Percentiles rank a stretch among this genome's conserved stretches.
Conservation (phyloP, 2,113 vertebrate genomes). For the Piaya cayana region DNA sequence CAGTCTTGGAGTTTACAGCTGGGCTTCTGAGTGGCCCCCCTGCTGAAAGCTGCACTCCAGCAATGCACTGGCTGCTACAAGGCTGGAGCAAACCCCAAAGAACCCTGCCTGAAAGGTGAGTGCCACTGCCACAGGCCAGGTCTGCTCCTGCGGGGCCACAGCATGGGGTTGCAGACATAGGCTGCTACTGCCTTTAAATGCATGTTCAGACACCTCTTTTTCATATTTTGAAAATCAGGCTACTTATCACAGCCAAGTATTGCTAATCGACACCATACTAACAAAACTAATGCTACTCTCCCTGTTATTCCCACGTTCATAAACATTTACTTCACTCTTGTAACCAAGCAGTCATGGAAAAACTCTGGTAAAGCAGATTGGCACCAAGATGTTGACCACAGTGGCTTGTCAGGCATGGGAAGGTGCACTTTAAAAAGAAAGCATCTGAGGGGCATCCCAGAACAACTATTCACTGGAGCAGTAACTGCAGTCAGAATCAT, state of each 20-base stretch:
- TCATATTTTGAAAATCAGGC: not conserved
- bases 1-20: not conserved
- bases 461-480: not conserved
- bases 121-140: not conserved
- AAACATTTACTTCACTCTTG: not conserved
- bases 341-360: not conserved
- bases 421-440: not conserved
- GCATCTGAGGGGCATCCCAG: not conserved
- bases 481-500: not conserved
- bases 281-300: not conserved
- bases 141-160: rapidly evolving
- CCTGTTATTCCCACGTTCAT: rapidly evolving
- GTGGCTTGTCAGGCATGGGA: not conserved
- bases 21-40: not conserved
- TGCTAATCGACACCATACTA: not conserved
- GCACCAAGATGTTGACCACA: rapidly evolving
- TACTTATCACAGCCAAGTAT: not conserved
- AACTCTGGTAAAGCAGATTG: not conserved
- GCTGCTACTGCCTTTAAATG: not conserved
- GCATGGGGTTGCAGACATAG: not conserved
- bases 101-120: rapidly evolving
- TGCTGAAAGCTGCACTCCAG: not conserved
- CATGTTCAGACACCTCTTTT: not conserved
- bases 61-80: rapidly evolving
- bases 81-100: rapidly evolving